Percentiles rank a stretch among this genome's conserved stretches.
Conservation (phyloP, 2,797 vertebrate species). For the Acipenser ruthenus region DNA sequence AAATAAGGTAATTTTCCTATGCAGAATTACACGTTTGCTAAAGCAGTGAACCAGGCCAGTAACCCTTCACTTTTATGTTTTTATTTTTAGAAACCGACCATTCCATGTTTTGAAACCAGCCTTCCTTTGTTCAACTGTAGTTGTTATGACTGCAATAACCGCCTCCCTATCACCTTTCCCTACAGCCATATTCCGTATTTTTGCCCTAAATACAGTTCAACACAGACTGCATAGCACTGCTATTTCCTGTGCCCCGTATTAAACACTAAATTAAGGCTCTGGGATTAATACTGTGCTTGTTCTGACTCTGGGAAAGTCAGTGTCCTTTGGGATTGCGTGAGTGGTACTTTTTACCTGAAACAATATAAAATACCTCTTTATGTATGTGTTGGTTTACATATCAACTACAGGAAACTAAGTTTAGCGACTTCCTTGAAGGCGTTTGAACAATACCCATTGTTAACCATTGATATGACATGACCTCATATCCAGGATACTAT, state of each 20-base stretch:
- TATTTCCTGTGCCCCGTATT: slow-evolving; percentile 26
- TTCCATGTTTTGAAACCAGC: too few relatives aligned
- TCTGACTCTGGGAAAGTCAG: slow-evolving; percentile 31
- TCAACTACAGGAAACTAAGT: slow-evolving; percentile 59
- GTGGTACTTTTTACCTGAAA: slow-evolving; percentile 40
- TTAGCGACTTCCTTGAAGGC: slow-evolving; percentile 61
- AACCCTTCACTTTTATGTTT: too few relatives aligned
- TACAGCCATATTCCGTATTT: slow-evolving; percentile 1
- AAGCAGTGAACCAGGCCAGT: too few relatives aligned
- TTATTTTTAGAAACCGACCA: too few relatives aligned
- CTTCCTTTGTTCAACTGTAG: too few relatives aligned
- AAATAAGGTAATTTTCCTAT: too few relatives aligned
- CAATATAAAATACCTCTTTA: slow-evolving; percentile 48
- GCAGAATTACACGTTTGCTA: too few relatives aligned
- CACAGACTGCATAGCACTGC: slow-evolving; percentile 21
- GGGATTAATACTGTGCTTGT: slow-evolving; percentile 7
- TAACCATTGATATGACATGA: slow-evolving; percentile 51
- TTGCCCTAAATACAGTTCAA: slow-evolving; percentile 20
- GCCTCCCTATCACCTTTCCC: neutral
- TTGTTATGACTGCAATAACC: too few relatives aligned
- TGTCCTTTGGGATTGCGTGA: slow-evolving; percentile 26
- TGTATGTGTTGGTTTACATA: slow-evolving; percentile 45
- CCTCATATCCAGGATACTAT: slow-evolving; percentile 60
- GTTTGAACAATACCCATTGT: slow-evolving; percentile 71
- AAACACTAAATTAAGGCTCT: slow-evolving; percentile 35